Conservation (phyloP, 2,797 vertebrate genomes). For the Coendou prehensilis region DNA sequence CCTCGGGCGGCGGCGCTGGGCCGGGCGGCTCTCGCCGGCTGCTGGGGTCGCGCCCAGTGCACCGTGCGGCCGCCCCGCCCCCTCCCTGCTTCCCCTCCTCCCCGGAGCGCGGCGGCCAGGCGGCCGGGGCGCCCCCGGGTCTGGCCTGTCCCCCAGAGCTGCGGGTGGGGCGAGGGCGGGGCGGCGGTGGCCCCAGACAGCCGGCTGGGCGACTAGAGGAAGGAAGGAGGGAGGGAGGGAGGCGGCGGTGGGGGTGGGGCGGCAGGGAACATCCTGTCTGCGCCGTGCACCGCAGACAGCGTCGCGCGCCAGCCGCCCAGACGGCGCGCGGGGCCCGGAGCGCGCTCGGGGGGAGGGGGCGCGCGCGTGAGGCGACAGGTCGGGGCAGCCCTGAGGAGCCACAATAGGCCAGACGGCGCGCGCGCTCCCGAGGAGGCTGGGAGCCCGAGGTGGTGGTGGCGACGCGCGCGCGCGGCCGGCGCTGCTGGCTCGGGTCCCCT, state of each 20-base stretch:
- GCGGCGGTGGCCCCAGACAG: conserved; percentile 82
- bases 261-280: conserved; percentile 83
- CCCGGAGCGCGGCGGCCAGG: not conserved
- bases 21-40: conserved; percentile 5
- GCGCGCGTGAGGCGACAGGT: not conserved
- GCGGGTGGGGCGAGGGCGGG: conserved; percentile 77
- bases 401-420: conserved; percentile 68
- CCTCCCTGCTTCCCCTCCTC: not conserved
- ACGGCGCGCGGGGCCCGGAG: conserved; percentile 75
- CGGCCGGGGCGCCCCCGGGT: conserved; percentile 74
- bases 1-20: conserved; percentile 44
- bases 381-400: conserved; percentile 36
- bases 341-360: conserved; percentile 55
- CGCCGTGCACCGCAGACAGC: conserved; percentile 83
- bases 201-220: conserved; percentile 82
- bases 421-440: conserved; percentile 71
- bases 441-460: not conserved
- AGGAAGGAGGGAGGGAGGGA: conserved; percentile 72
- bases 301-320: conserved; percentile 83
- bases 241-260: conserved; percentile 76
- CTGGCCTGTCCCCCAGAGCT: conserved; percentile 68
- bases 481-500: conserved; percentile 78
- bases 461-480: conserved; percentile 73
- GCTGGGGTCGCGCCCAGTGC: conserved; percentile 80
- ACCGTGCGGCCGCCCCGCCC: conserved; percentile 58